Conservation (phyloP, 2,113 vertebrate species). For the Macrotus californicus region DNA sequence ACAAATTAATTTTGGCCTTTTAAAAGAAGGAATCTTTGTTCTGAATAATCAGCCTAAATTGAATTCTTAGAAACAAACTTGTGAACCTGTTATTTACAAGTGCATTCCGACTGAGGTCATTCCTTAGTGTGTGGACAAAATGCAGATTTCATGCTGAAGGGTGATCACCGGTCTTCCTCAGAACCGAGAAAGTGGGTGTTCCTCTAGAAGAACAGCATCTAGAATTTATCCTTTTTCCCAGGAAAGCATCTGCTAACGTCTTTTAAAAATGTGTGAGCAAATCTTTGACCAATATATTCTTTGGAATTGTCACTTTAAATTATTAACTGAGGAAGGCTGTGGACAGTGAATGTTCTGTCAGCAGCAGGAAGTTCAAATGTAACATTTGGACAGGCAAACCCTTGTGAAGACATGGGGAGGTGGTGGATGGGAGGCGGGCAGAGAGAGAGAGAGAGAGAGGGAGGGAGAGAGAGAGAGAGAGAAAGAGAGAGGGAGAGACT, state of each 20-base stretch:
- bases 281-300: background rate
- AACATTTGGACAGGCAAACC: background rate
- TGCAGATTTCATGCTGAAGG: background rate
- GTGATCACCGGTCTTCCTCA: background rate
- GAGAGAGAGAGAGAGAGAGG: background rate
- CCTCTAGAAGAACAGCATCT: background rate
- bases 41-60: background rate
- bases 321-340: conserved; percentile 19
- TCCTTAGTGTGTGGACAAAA: background rate
- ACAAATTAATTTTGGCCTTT: background rate
- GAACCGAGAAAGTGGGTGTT: background rate
- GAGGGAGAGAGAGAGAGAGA: background rate
- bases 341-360: background rate
- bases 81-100: background rate
- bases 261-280: background rate
- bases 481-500: background rate
- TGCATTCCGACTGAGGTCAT: background rate
- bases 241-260: background rate
- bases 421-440: too few species aligned
- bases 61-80: conserved; percentile 5
- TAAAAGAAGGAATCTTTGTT: background rate
- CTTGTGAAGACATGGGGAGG: background rate
- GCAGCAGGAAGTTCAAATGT: background rate
- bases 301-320: background rate
- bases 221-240: conserved; percentile 14